Percentiles rank a stretch among this genome's conserved stretches.
phyloP scores from a whole-genome alignment of 2,113 vertebrate genomes.

The Gorsachius goisagi region DNA sequence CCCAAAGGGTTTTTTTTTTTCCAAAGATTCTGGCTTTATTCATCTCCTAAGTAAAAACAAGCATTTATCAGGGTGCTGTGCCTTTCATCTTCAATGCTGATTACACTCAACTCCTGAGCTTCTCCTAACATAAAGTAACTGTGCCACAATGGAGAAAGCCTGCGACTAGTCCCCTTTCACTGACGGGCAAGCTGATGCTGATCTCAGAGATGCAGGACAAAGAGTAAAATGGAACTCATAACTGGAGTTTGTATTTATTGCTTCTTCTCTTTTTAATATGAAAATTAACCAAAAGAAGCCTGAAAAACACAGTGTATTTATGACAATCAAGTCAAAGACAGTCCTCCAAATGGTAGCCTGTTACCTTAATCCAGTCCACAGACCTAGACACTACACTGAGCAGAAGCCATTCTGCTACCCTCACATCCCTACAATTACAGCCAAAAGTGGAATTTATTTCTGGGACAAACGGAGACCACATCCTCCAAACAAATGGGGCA shows the following conservation, averaged over 20 bases:
- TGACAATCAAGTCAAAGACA: not conserved
- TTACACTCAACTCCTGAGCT: not conserved
- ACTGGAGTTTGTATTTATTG: not conserved
- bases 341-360: not conserved
- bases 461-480: not conserved
- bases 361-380: not conserved
- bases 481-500: not conserved
- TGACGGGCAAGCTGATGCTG: not conserved
- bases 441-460: not conserved
- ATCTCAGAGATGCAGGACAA: not conserved
- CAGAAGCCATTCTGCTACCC: not conserved
- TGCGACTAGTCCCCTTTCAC: not conserved
- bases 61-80: not conserved
- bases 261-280: not conserved
- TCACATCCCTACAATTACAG: not conserved
- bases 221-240: not conserved
- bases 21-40: not conserved
- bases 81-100: not conserved
- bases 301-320: not conserved
- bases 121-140: not conserved
- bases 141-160: not conserved
- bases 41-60: not conserved
- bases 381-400: not conserved
- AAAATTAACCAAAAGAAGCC: not conserved
- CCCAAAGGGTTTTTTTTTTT: not conserved